Evolutionary conservation across 2,113 vertebrate genomes (phyloP).

Genomic region (Coracopsis vasa): DNA sequence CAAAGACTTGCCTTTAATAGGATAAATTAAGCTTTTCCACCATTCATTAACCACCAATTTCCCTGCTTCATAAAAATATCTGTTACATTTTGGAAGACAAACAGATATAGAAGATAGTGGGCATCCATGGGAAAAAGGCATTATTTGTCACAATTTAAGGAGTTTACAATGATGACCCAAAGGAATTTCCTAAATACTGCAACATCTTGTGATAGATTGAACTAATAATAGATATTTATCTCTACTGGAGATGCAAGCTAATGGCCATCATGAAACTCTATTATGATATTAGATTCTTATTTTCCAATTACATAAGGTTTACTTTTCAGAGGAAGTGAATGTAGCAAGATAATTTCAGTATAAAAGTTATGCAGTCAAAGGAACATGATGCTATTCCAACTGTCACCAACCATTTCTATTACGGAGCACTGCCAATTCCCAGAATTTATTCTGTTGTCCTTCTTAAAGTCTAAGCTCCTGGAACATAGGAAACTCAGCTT

Average conservation of each 20-base stretch:
- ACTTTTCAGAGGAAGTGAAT: neutral
- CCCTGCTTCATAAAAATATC: neutral
- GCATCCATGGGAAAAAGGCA: neutral
- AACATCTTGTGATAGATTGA: neutral
- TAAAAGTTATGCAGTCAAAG: neutral
- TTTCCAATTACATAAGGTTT: constrained; percentile 14
- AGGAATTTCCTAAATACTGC: neutral
- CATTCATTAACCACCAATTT: constrained; percentile 39
- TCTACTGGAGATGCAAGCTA: neutral
- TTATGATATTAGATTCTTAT: constrained; percentile 5
- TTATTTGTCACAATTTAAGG: neutral
- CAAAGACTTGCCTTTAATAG: constrained; percentile 11
- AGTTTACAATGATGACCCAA: neutral
- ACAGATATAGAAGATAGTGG: neutral
- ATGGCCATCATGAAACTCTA: neutral
- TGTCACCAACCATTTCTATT: neutral
- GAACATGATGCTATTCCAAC: neutral
- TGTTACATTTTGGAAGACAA: neutral
- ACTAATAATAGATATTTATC: constrained; percentile 10
- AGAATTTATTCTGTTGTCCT: neutral
- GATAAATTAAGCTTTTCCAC: neutral
- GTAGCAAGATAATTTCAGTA: constrained; percentile 3
- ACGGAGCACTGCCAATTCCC: neutral
- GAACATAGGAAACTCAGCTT: neutral
- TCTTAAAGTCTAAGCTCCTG: neutral